Evolutionary conservation across 2,113 vertebrate genomes (phyloP).

Genomic region (Sceloporus tristichus): DNA sequence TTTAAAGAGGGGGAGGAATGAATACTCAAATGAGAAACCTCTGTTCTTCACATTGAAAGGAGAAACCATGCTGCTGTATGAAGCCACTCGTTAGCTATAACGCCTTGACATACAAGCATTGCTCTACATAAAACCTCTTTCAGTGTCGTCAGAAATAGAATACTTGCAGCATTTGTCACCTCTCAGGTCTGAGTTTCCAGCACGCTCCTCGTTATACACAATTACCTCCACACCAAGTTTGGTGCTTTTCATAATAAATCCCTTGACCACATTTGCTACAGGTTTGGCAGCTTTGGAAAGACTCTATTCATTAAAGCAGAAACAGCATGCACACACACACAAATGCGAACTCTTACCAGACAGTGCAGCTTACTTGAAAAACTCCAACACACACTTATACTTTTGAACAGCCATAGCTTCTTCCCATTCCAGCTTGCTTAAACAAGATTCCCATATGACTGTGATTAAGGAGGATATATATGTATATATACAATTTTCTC

Average conservation of each 20-base stretch:
- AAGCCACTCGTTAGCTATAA: slow-evolving; percentile 75
- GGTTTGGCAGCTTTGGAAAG: slow-evolving; percentile 84
- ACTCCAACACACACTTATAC: slow-evolving; percentile 77
- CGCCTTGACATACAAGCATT: slow-evolving; percentile 76
- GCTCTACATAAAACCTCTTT: slow-evolving; percentile 80
- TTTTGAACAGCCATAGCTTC: slow-evolving; percentile 74
- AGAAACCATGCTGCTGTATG: slow-evolving; percentile 46
- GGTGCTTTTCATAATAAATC: slow-evolving; percentile 84
- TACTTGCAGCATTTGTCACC: slow-evolving; percentile 82
- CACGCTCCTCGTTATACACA: slow-evolving; percentile 80
- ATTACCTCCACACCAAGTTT: slow-evolving; percentile 83
- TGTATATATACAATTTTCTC: slow-evolving; percentile 42
- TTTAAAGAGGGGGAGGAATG: slow-evolving; percentile 21
- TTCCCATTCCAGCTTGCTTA: slow-evolving; percentile 60
- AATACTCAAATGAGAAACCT: slow-evolving; percentile 46
- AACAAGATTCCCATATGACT: slow-evolving; percentile 81
- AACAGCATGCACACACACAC: slow-evolving; percentile 43
- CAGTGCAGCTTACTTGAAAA: slow-evolving; percentile 70
- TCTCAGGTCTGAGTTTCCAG: slow-evolving; percentile 77
- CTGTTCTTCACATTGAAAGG: slow-evolving; percentile 40
- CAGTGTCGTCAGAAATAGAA: slow-evolving; percentile 76
- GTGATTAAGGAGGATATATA: slow-evolving; percentile 78
- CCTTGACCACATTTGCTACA: slow-evolving; percentile 80
- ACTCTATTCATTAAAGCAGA: slow-evolving; percentile 81
- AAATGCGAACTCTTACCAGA: slow-evolving; percentile 69